phyloP scores from a whole-genome alignment of 1,140 invertebrate genomes.

The Drosophila erecta region DNA sequence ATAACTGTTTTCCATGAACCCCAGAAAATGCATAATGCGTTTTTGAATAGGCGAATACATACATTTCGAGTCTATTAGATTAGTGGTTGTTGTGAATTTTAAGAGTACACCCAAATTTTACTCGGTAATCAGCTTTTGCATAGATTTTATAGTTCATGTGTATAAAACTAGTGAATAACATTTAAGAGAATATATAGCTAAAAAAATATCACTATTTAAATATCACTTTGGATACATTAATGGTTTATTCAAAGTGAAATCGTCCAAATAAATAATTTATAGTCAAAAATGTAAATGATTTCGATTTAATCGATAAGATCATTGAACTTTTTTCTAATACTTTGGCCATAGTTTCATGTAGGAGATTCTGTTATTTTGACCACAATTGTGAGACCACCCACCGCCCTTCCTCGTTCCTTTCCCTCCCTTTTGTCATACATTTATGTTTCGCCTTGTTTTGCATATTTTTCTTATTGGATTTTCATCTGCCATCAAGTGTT shows the following conservation, averaged over 20 bases:
- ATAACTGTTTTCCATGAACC: conserved; percentile 11
- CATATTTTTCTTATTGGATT: conserved; percentile 54
- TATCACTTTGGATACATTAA: no score
- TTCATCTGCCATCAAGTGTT: conserved; percentile 32
- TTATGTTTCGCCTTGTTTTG: conserved; percentile 33
- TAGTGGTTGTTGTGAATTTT: conserved; percentile 14
- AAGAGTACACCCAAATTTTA: background rate
- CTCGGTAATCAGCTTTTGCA: background rate
- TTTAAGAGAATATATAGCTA: no score
- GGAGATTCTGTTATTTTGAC: background rate
- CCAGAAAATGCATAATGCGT: conserved; percentile 18
- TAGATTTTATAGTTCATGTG: no score
- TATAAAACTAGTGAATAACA: no score
- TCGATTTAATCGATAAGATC: no score
- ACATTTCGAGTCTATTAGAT: conserved; percentile 18
- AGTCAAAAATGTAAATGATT: no score
- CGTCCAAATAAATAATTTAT: no score
- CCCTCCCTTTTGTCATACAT: background rate
- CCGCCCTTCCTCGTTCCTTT: background rate
- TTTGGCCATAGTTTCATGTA: background rate
- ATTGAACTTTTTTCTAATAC: background rate
- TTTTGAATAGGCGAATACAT: conserved; percentile 21
- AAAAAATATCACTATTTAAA: no score
- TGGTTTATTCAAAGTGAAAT: no score
- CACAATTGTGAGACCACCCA: background rate